phyloP scores from a whole-genome alignment of 2,797 vertebrate species.

The Eospalax fontanierii region DNA sequence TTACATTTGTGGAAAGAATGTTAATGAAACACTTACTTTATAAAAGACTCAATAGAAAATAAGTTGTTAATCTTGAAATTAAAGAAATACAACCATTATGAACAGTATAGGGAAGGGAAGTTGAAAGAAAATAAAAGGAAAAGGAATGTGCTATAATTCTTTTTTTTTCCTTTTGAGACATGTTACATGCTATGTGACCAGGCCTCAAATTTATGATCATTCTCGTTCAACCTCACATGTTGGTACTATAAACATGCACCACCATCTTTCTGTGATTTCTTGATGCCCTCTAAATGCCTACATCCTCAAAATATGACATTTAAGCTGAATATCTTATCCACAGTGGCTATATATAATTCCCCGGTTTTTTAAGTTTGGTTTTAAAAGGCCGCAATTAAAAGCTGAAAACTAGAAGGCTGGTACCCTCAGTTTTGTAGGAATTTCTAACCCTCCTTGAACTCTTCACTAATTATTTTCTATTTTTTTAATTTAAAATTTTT shows the following conservation, averaged over 20 bases:
- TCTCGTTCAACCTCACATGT: neutral
- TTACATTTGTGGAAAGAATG: conserved; percentile 32
- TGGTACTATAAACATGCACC: neutral
- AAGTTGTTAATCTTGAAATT: conserved; percentile 54
- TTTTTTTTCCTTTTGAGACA: neutral
- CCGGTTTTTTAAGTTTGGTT: neutral
- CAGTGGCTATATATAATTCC: neutral
- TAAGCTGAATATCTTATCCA: conserved; percentile 33
- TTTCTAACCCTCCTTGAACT: neutral
- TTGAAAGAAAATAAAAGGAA: no score
- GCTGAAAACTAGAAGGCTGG: neutral
- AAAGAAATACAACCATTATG: neutral
- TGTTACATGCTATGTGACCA: neutral
- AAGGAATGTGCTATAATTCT: neutral
- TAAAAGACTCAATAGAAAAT: conserved; percentile 18
- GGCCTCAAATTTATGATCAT: neutral
- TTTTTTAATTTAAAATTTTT: no score
- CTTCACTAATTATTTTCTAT: neutral
- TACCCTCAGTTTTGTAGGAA: neutral
- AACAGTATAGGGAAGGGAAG: neutral
- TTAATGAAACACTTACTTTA: conserved; percentile 46
- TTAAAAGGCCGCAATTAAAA: conserved; percentile 10
- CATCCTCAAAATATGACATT: conserved; percentile 12
- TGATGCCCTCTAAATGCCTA: neutral
- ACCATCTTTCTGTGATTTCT: neutral